A percentile compares a stretch with the other conserved stretches of the same genome.
Evolutionary conservation across 2,888 invertebrate species (phyloP).

Genomic region (Athalia rosae): DNA sequence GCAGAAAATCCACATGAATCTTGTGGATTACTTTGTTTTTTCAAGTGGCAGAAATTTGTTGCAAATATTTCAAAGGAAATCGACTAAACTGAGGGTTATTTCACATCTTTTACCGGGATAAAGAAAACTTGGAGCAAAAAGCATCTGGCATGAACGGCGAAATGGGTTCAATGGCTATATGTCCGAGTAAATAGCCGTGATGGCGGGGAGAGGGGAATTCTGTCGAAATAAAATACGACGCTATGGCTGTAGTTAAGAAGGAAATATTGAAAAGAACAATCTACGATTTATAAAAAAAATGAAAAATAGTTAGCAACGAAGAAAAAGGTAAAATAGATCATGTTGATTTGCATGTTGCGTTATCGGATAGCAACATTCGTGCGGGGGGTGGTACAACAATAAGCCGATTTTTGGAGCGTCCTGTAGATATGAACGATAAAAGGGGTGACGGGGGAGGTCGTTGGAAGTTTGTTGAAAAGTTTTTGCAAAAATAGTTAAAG

Average conservation of each 20-base stretch:
- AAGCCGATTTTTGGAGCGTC: constrained; percentile 32
- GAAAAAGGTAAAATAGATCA: not conserved
- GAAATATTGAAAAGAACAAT: not conserved
- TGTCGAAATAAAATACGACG: constrained; percentile 41
- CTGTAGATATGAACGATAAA: constrained; percentile 29
- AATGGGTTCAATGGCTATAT: constrained; percentile 44
- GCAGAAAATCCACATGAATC: too few relatives aligned
- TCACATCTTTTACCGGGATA: not conserved
- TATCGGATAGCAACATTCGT: constrained; percentile 9
- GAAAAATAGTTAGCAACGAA: not conserved
- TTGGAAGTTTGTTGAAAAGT: constrained; percentile 3
- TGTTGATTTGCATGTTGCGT: too few relatives aligned
- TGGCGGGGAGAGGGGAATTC: constrained; percentile 19
- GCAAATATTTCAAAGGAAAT: too few relatives aligned
- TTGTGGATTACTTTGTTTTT: not conserved
- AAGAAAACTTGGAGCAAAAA: constrained; percentile 14
- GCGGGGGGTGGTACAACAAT: constrained; percentile 23
- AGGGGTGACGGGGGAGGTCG: constrained; percentile 23
- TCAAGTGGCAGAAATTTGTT: too few relatives aligned
- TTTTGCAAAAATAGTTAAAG: not conserved
- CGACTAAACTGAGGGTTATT: not conserved
- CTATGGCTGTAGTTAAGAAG: constrained; percentile 4
- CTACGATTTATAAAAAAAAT: not conserved
- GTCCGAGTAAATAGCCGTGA: constrained; percentile 42
- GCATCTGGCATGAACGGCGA: constrained; percentile 36